phyloP scores from a whole-genome alignment of 1,140 invertebrate genomes.

The Pseudomyrmex gracilis region DNA sequence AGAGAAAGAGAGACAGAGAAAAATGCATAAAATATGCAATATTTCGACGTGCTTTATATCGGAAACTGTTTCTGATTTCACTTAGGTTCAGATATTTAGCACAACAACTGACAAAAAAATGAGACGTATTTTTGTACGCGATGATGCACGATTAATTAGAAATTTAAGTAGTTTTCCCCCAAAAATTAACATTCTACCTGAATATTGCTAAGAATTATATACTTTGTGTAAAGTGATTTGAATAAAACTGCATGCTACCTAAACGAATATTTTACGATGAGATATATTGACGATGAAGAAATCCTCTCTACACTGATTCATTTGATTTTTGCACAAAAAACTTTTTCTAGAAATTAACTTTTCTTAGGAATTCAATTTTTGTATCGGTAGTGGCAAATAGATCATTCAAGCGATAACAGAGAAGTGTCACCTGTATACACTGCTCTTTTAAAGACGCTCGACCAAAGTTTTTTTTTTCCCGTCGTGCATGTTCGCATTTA shows the following conservation, averaged over 20 bases:
- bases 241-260: slow-evolving; percentile 16
- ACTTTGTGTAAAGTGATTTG: slow-evolving; percentile 3
- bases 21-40: neutral
- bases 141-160: neutral
- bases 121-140: neutral
- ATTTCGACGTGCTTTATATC: neutral
- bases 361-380: neutral
- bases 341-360: neutral
- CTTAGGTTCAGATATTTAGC: slow-evolving; percentile 2
- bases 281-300: neutral
- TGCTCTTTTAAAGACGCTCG: slow-evolving; percentile 22
- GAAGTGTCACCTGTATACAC: neutral
- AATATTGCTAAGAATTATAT: slow-evolving; percentile 1
- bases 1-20: neutral
- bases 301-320: neutral
- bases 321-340: neutral
- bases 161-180: neutral
- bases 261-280: neutral
- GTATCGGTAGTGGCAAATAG: neutral
- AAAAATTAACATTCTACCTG: neutral
- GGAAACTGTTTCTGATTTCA: neutral
- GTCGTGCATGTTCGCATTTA: slow-evolving; percentile 53
- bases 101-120: neutral
- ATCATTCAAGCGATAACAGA: slow-evolving; percentile 11
- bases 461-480: slow-evolving; percentile 44